These are phyloP conservation scores for Lathamus discolor DNA, from an alignment of 2,113 vertebrate genomes.

Conservation along the genomic window DNA sequence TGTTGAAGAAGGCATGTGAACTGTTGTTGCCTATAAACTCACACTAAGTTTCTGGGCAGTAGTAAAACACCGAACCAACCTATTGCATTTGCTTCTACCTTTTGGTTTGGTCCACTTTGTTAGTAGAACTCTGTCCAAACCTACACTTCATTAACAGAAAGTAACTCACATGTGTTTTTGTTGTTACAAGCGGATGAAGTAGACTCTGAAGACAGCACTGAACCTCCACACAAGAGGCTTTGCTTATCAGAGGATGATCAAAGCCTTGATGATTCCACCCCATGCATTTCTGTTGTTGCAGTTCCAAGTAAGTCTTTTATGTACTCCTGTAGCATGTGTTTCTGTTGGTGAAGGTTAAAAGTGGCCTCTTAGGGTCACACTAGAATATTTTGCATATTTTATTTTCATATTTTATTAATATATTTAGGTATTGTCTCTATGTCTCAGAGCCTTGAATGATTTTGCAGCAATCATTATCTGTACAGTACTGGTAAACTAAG, in stretches of 20 bases:
- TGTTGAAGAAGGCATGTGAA: background rate
- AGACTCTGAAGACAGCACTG: conserved; percentile 85
- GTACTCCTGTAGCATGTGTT: background rate
- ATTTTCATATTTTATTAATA: background rate
- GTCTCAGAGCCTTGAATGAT: background rate
- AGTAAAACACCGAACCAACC: background rate
- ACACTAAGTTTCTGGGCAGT: background rate
- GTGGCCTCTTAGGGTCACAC: background rate
- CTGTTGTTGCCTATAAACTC: background rate
- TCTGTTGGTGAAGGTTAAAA: background rate
- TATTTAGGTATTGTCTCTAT: background rate
- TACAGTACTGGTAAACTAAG: background rate
- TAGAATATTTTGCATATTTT: background rate
- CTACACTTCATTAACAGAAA: background rate
- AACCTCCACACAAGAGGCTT: conserved; percentile 88
- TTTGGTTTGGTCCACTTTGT: background rate
- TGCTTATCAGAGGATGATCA: conserved; percentile 87
- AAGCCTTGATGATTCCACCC: conserved; percentile 78
- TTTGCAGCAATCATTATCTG: background rate
- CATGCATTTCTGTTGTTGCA: conserved; percentile 90
- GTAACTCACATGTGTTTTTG: background rate
- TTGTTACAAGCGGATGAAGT: conserved; percentile 79
- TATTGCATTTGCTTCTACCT: background rate
- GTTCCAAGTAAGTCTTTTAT: conserved; percentile 85
- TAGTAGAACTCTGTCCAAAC: background rate